phyloP scores from a whole-genome alignment of 1,140 invertebrate species.

The Calycopis cecrops region DNA sequence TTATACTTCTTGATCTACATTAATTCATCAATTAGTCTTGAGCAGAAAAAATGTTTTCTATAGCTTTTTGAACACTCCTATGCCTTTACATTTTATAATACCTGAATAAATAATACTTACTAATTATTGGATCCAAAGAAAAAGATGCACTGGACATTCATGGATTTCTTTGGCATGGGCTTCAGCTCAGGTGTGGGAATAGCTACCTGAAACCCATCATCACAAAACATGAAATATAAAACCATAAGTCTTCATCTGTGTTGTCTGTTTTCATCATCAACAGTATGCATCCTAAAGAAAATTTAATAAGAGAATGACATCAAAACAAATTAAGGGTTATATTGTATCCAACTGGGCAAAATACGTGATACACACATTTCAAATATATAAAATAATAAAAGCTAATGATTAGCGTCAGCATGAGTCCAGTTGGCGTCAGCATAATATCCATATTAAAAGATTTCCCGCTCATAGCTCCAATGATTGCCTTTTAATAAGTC shows the following conservation, averaged over 20 bases:
- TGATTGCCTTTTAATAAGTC: not conserved
- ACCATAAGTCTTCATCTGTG: not conserved
- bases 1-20: too few species aligned
- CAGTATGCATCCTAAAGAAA: too few species aligned
- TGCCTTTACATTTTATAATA: too few species aligned
- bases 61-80: too few species aligned
- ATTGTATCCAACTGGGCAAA: too few species aligned
- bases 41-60: too few species aligned
- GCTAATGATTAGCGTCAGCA: not conserved
- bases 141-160: slow-evolving; percentile 87
- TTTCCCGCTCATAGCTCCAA: slow-evolving; percentile 24
- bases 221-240: too few species aligned
- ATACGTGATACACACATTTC: not conserved
- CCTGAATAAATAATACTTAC: slow-evolving; percentile 78
- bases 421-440: slow-evolving; percentile 19
- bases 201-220: slow-evolving; percentile 79
- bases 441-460: slow-evolving; percentile 16
- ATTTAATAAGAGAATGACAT: too few species aligned
- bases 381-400: slow-evolving; percentile 3
- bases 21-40: too few species aligned
- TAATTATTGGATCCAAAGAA: slow-evolving; percentile 96
- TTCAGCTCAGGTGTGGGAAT: slow-evolving; percentile 81
- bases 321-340: too few species aligned
- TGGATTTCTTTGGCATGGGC: slow-evolving; percentile 78
- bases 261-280: too few species aligned